phyloP scores from a whole-genome alignment of 2,113 vertebrate genomes.

The Centropus unirufus region DNA sequence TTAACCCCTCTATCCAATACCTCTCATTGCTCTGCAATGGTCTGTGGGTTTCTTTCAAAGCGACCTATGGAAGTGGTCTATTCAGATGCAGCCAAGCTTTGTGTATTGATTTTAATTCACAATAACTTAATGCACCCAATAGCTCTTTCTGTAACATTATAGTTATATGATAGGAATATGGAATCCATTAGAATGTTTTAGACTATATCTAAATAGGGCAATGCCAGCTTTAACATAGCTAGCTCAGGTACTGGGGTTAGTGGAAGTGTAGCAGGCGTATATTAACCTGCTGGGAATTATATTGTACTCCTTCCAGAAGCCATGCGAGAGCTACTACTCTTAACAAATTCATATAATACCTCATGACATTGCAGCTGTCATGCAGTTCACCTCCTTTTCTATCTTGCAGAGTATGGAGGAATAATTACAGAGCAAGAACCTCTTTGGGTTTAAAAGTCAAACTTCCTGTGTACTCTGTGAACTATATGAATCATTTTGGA shows the following conservation, averaged over 20 bases:
- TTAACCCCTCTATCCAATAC: background rate
- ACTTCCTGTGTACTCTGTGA: background rate
- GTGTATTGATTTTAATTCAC: slow-evolving; percentile 51
- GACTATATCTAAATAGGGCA: background rate
- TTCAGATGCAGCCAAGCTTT: background rate
- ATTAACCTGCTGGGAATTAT: background rate
- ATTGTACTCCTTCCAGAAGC: background rate
- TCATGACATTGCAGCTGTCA: background rate
- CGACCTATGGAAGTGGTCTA: rapidly evolving
- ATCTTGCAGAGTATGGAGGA: background rate
- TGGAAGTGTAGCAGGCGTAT: background rate
- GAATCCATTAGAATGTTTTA: background rate
- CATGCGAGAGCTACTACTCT: background rate
- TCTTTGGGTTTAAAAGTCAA: background rate
- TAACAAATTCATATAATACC: background rate
- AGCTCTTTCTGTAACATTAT: slow-evolving; percentile 13
- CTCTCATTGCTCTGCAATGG: background rate
- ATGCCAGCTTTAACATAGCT: background rate
- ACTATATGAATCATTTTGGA: background rate
- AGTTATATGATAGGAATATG: background rate
- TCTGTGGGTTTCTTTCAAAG: background rate
- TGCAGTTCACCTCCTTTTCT: background rate
- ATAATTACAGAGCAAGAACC: background rate
- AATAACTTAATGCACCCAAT: slow-evolving; percentile 28
- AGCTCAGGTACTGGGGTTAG: background rate